Percentiles rank a stretch among this genome's conserved stretches.
phyloP scores from a whole-genome alignment of 2,888 invertebrate genomes.

The Zaprionus lineosus region DNA sequence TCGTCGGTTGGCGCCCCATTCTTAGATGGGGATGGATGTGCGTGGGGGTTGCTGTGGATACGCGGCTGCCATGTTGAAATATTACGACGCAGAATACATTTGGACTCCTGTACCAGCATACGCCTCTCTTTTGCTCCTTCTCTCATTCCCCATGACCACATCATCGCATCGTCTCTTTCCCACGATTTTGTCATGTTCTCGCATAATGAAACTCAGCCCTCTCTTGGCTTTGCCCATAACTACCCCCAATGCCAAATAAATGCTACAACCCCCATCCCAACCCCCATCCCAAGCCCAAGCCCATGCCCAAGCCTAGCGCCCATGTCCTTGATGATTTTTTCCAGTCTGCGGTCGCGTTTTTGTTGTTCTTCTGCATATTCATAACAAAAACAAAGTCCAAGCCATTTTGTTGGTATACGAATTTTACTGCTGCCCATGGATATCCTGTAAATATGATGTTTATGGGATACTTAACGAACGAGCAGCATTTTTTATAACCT shows the following conservation, averaged over 20 bases:
- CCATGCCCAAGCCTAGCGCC: too few species aligned
- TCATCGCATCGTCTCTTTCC: not conserved
- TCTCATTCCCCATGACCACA: not conserved
- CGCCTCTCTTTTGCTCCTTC: not conserved
- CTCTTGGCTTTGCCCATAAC: not conserved
- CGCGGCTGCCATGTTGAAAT: conserved; percentile 56
- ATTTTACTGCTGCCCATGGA: too few species aligned
- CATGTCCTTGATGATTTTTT: conserved; percentile 48
- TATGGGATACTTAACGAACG: too few species aligned
- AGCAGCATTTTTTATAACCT: too few species aligned
- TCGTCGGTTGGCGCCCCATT: conserved; percentile 45
- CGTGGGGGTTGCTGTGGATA: conserved; percentile 39
- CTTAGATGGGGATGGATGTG: conserved; percentile 20
- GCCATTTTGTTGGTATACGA: too few species aligned
- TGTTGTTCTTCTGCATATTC: conserved; percentile 78
- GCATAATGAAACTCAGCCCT: conserved; percentile 48
- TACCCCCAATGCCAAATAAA: not conserved
- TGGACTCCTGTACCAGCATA: conserved; percentile 50
- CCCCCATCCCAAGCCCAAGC: conserved; percentile 6
- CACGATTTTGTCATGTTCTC: conserved; percentile 19
- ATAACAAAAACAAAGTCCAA: conserved; percentile 74
- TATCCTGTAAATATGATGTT: too few species aligned
- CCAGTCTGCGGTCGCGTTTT: conserved; percentile 56
- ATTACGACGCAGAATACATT: conserved; percentile 67
- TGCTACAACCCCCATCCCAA: conserved; percentile 18